A percentile compares a stretch with the other conserved stretches of the same genome.
phyloP scores from a whole-genome alignment of 2,113 vertebrate genomes.

The Rhinogobius similis region DNA sequence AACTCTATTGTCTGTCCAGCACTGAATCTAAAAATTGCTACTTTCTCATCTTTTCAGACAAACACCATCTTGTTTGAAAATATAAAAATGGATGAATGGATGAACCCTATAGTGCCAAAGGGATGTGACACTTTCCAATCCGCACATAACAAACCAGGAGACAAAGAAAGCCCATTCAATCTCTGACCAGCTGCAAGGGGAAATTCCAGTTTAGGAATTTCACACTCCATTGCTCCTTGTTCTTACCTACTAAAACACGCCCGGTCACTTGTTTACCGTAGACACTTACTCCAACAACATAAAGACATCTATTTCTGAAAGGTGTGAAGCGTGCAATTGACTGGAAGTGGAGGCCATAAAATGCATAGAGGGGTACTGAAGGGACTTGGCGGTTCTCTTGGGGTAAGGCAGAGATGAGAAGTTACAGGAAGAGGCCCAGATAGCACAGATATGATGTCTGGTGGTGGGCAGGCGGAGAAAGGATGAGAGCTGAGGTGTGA shows the following conservation, averaged over 20 bases:
- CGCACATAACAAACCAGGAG: constrained; percentile 62
- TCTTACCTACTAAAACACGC: constrained; percentile 13
- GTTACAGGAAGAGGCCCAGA: constrained; percentile 56
- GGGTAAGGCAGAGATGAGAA: constrained; percentile 36
- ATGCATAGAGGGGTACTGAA: constrained; percentile 32
- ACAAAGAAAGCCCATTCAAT: constrained; percentile 55
- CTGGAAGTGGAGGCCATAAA: constrained; percentile 36
- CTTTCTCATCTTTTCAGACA: constrained; percentile 52
- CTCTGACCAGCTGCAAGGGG: constrained; percentile 41
- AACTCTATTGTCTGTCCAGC: too few species aligned
- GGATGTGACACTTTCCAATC: constrained; percentile 30
- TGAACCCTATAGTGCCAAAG: constrained; percentile 49
- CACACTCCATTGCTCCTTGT: constrained; percentile 14
- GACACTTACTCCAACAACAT: constrained; percentile 36
- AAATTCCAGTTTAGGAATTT: constrained; percentile 26
- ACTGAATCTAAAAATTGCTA: constrained; percentile 33
- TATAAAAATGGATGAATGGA: constrained; percentile 72
- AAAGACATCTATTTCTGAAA: constrained; percentile 60
- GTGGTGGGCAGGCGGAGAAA: constrained; percentile 63
- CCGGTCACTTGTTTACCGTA: background rate
- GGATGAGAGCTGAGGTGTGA: constrained; percentile 62
- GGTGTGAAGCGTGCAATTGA: constrained; percentile 57
- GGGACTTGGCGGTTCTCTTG: constrained; percentile 43
- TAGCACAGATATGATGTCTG: constrained; percentile 70
- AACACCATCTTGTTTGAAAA: constrained; percentile 47